These are phyloP conservation scores for Hydropsyche tenuis DNA, from an alignment of 1,140 invertebrate genomes.

Conservation along the genomic window DNA sequence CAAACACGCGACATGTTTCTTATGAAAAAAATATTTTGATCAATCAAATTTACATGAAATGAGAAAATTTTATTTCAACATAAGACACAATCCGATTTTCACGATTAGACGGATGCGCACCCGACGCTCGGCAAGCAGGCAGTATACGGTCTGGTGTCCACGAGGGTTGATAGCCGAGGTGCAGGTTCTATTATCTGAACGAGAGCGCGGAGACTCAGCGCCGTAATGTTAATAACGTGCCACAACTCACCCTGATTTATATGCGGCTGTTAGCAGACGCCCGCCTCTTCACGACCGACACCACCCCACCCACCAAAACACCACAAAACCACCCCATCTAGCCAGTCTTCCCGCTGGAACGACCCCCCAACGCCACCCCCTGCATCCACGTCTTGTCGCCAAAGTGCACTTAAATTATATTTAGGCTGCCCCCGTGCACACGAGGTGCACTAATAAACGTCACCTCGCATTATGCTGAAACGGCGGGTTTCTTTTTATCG, in stretches of 20 bases:
- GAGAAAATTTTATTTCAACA: too few species aligned
- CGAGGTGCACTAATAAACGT: conserved; percentile 27
- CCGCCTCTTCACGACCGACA: background rate
- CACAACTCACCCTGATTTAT: conserved; percentile 50
- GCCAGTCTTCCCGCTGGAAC: background rate
- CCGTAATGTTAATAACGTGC: conserved; percentile 47
- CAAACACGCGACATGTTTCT: too few species aligned
- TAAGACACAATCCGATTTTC: too few species aligned
- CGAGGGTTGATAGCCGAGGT: background rate
- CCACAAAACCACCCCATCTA: background rate
- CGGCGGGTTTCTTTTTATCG: background rate
- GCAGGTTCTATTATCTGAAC: conserved; percentile 22
- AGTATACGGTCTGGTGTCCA: background rate
- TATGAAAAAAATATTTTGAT: too few species aligned
- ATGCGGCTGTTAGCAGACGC: conserved; percentile 38
- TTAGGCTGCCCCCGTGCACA: background rate
- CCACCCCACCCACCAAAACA: background rate
- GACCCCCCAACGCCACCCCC: too few species aligned
- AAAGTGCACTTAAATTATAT: conserved; percentile 25
- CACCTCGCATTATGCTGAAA: conserved; percentile 5
- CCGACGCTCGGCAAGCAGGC: too few species aligned
- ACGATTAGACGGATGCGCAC: too few species aligned
- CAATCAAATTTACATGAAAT: too few species aligned
- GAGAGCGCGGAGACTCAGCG: conserved; percentile 8
- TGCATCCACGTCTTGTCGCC: background rate